Base-by-base conservation (phyloP, 2,888 invertebrate genomes). In the Aphrophora alni region DNA sequence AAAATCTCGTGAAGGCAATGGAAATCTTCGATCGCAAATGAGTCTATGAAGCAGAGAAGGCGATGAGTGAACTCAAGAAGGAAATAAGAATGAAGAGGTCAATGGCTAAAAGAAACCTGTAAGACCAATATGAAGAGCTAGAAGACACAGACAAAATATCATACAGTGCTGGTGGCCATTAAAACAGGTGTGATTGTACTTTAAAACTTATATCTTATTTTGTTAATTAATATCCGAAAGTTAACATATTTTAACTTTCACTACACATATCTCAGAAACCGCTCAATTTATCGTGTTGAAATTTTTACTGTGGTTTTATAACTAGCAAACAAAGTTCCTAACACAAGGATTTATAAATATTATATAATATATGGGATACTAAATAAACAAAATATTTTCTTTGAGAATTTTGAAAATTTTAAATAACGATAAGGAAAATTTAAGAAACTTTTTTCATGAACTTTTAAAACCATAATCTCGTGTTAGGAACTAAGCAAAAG, bases 71-170 rank as follows among this genome's bases (percentile, higher is more conserved):
- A 21, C 38, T 74, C 25, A 24, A 74, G 25, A 74, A 38, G 44
- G 38, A 74, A 38, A 38, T 38, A 33, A 38, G 38, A 21, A 14
- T 33, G 12, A 74, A 74, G 33, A 74, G 74, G 24, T 38, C 38
- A 33, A 21, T 38, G n/a, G 38, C 74, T n/a, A 74, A 38, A 74
- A 74, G 74, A 28, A 38, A 24, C n/a, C 38, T 74, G 25, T 7
- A 74, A 74, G 74, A 74, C 28, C 38, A 33, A 10, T 74, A 74
- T 74, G 38, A 2, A 38, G 74, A 38, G 28, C 33, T 33, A 21
- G 38, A 74, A 25, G 38, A 38, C 38, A 14, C 38, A 74, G 74
- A 74, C 38, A 28, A 74, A 7, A 38, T n/a, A 1, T 74, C 38
- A 24, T 74, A 74, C 10, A 74, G 74, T 74, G 38, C 21, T 33